phyloP scores from a whole-genome alignment of 2,888 invertebrate species.

The Platycheirus albimanus region DNA sequence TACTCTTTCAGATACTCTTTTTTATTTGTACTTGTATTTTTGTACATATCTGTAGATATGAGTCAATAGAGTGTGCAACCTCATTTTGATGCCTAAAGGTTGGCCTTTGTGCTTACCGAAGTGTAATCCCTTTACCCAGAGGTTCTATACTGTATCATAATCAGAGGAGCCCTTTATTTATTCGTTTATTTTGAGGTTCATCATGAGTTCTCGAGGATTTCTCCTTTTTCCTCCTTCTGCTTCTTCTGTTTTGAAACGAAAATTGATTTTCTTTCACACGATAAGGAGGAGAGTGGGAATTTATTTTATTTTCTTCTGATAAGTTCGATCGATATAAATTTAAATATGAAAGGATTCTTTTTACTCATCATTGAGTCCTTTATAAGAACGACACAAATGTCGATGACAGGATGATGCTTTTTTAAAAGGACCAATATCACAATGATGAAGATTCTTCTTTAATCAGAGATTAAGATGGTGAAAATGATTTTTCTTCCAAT shows the following conservation, averaged over 20 bases:
- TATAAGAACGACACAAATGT: background rate
- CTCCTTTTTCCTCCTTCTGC: too few relatives aligned
- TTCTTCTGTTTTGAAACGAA: slow-evolving; percentile 10
- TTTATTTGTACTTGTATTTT: slow-evolving; percentile 6
- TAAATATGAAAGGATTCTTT: slow-evolving; percentile 29
- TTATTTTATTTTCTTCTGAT: background rate
- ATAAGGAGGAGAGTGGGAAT: background rate
- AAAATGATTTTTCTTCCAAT: too few relatives aligned
- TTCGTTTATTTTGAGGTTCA: slow-evolving; percentile 34
- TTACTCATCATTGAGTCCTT: slow-evolving; percentile 19
- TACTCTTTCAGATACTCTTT: slow-evolving; percentile 35
- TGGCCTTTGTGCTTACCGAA: slow-evolving; percentile 28
- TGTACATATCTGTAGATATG: background rate
- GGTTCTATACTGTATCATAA: background rate
- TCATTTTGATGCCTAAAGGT: slow-evolving; percentile 33
- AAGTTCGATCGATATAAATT: slow-evolving; percentile 47
- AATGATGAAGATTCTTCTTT: background rate
- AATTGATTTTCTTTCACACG: slow-evolving; percentile 48
- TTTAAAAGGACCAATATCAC: background rate
- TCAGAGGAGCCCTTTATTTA: slow-evolving; percentile 8
- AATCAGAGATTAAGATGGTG: background rate
- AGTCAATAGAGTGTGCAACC: slow-evolving; percentile 31
- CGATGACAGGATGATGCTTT: background rate
- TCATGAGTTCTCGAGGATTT: slow-evolving; percentile 12
- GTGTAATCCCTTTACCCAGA: slow-evolving; percentile 25